Evolutionary conservation across 2,888 invertebrate genomes (phyloP), one percentile per base, ranked within the genome.

Genomic region (Macrosoma leucophasiata): DNA sequence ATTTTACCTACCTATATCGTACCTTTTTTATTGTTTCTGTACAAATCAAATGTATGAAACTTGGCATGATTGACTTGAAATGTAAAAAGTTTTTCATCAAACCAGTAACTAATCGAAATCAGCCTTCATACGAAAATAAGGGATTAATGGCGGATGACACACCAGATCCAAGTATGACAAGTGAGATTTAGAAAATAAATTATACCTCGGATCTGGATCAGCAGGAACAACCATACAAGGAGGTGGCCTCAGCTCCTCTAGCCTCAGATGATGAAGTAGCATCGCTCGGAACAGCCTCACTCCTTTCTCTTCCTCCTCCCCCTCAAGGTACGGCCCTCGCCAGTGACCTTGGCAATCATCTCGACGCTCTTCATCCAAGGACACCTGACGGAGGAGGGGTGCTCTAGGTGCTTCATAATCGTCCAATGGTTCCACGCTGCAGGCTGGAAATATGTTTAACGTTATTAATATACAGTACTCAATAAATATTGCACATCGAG

Each of bases 271-370:
- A 50, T 77, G 78, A 36, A 84, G 59, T 34, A 84, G 45, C 48
- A 87, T 38, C n/a, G 78, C 71, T 28, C 82, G 52, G 72, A 87
- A 75, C 60, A 87, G 59, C 50, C 85, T 44, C 46, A 86, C 76
- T 14, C 86, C 76, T 44, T 72, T 61, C 57, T 86, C 79, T 13
- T 79, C 79, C 31, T 82, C 84, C 14, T 82, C 81, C 0, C 77
- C 85, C 29, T 71, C 75, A 3, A 78, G 58, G 11, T 72, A 70
- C 0, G 68, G 61, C 0, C 77, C 74, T 26, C 69, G 52, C 74
- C 84, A 86, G 46, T 85, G 86, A 1, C 84, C 86, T 34, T 73
- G 85, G 41, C 78, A 85, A 52, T 82, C 84, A 33, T 84, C 84
- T 0, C 76, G 65, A 0, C 85, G 55, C 41, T 85, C 85, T 40